Percentiles rank a stretch among this genome's conserved stretches.
phyloP scores from a whole-genome alignment of 1,140 invertebrate genomes.

The Trissolcus basalis region DNA sequence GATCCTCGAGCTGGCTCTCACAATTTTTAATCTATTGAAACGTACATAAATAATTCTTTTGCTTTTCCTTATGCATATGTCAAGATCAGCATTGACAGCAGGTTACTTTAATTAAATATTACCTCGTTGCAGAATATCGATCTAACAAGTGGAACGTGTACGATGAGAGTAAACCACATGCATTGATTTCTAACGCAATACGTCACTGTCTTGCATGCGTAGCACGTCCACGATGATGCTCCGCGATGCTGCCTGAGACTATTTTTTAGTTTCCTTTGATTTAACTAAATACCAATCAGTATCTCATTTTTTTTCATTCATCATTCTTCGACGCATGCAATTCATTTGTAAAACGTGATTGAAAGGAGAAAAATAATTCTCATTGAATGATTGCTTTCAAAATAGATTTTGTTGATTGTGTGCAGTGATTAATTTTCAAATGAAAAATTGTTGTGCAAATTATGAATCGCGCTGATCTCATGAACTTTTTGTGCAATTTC shows the following conservation, averaged over 20 bases:
- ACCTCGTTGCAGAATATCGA: slow-evolving; percentile 45
- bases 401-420: slow-evolving; percentile 31
- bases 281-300: slow-evolving; percentile 50
- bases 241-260: slow-evolving; percentile 13
- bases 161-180: slow-evolving; percentile 32
- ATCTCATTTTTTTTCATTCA: slow-evolving; percentile 22
- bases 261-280: slow-evolving; percentile 30
- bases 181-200: slow-evolving; percentile 51
- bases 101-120: slow-evolving; percentile 57
- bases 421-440: slow-evolving; percentile 42
- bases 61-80: slow-evolving; percentile 45
- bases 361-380: slow-evolving; percentile 34
- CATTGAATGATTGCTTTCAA: slow-evolving; percentile 35
- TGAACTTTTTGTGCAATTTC: slow-evolving; percentile 23
- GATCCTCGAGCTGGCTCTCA: slow-evolving; percentile 9
- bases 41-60: slow-evolving; percentile 34
- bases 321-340: slow-evolving; percentile 14
- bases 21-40: slow-evolving; percentile 27
- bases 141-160: slow-evolving; percentile 41
- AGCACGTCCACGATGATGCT: slow-evolving; percentile 16
- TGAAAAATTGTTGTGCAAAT: slow-evolving; percentile 39
- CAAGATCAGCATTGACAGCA: slow-evolving; percentile 41
- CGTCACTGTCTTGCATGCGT: slow-evolving; percentile 50
- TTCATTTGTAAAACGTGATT: slow-evolving; percentile 39
- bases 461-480: slow-evolving; percentile 8